These are phyloP conservation scores for Euplagia quadripunctaria DNA, from an alignment of 2,888 invertebrate genomes.

Conservation along the genomic window DNA sequence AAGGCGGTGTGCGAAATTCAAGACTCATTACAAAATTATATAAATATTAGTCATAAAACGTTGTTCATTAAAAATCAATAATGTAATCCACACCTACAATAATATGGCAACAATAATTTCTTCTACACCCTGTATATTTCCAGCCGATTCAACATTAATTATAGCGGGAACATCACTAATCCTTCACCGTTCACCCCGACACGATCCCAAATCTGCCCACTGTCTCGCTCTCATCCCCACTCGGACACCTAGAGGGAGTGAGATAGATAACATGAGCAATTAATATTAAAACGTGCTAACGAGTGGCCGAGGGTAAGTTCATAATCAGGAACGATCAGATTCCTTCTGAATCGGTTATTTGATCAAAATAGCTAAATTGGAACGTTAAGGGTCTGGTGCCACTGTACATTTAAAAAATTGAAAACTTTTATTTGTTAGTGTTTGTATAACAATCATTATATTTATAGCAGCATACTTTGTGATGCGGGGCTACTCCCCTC, in stretches of 20 bases:
- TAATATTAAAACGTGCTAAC: constrained; percentile 57
- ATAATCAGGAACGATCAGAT: constrained; percentile 53
- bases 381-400: constrained; percentile 29
- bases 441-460: too few relatives aligned
- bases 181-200: constrained; percentile 45
- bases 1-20: too few relatives aligned
- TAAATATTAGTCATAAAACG: background rate
- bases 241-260: constrained; percentile 14
- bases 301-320: constrained; percentile 48
- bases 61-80: background rate
- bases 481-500: too few relatives aligned
- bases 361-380: constrained; percentile 54
- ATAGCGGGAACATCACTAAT: constrained; percentile 42
- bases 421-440: background rate
- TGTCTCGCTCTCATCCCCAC: constrained; percentile 20
- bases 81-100: background rate
- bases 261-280: constrained; percentile 42
- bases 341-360: constrained; percentile 52
- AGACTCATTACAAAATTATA: too few relatives aligned
- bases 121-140: constrained; percentile 11
- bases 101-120: constrained; percentile 13
- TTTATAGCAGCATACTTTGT: too few relatives aligned
- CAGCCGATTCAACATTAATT: constrained; percentile 30
- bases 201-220: constrained; percentile 25
- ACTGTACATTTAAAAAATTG: constrained; percentile 13